phyloP scores from a whole-genome alignment of 2,888 invertebrate species.

The Clitarchus hookeri region DNA sequence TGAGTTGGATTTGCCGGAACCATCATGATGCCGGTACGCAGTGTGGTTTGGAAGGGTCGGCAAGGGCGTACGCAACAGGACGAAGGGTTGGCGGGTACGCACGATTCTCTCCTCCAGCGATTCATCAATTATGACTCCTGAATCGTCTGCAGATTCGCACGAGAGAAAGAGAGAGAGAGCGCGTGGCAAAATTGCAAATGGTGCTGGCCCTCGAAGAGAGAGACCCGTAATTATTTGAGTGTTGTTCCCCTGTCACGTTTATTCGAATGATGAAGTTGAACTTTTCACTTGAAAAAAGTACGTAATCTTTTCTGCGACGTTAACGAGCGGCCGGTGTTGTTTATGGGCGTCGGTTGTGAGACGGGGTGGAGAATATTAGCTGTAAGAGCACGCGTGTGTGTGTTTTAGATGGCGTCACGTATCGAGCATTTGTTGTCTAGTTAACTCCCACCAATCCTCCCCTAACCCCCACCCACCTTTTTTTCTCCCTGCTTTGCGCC shows the following conservation, averaged over 20 bases:
- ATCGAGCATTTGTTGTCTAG: not conserved
- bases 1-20: slow-evolving; percentile 30
- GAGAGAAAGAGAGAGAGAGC: not conserved
- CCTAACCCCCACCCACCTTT: not conserved
- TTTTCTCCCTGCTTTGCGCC: not conserved
- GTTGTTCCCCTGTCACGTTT: not conserved
- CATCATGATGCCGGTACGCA: not conserved
- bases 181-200: not conserved
- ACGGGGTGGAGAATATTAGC: not conserved
- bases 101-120: not conserved
- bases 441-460: not conserved
- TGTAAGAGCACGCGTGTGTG: too few species aligned
- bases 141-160: not conserved
- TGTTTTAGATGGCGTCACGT: not conserved
- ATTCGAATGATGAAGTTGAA: not conserved
- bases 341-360: not conserved
- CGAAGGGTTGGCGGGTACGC: not conserved
- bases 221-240: not conserved
- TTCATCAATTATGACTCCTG: slow-evolving; percentile 7
- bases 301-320: not conserved
- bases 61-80: not conserved
- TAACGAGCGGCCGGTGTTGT: not conserved
- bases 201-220: not conserved
- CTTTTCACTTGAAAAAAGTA: not conserved
- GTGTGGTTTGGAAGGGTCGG: not conserved